phyloP scores from a whole-genome alignment of 2,113 vertebrate species.

The Centropristis striata region DNA sequence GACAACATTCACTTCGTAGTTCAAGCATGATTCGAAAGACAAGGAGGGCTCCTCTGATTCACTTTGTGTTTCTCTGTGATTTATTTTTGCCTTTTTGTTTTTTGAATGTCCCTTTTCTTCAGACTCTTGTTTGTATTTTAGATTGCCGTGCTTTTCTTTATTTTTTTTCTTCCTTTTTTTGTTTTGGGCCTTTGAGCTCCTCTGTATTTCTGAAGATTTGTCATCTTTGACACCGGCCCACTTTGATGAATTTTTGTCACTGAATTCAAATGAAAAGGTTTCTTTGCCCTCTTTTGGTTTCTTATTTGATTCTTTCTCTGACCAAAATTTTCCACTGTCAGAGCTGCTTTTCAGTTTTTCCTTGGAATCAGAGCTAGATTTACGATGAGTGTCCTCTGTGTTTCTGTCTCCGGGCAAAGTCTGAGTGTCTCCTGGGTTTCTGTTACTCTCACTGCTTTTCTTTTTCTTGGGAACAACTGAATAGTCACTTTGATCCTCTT shows the following conservation, averaged over 20 bases:
- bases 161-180: slow-evolving; percentile 35
- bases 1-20: slow-evolving; percentile 82
- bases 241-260: slow-evolving; percentile 25
- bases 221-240: slow-evolving; percentile 7
- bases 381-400: slow-evolving; percentile 20
- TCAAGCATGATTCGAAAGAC: slow-evolving; percentile 91
- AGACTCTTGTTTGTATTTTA: slow-evolving; percentile 23
- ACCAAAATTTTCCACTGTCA: slow-evolving; percentile 21
- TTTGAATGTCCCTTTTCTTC: slow-evolving; percentile 28
- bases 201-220: neutral
- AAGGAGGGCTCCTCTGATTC: slow-evolving; percentile 79
- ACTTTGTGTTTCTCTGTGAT: slow-evolving; percentile 22
- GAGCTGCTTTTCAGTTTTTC: slow-evolving; percentile 34
- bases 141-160: neutral
- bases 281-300: slow-evolving; percentile 39
- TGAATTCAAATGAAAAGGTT: slow-evolving; percentile 15
- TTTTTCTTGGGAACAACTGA: slow-evolving; percentile 40
- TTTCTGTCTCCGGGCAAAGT: slow-evolving; percentile 33
- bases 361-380: slow-evolving; percentile 43
- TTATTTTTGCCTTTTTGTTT: slow-evolving; percentile 49
- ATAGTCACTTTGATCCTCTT: slow-evolving; percentile 28
- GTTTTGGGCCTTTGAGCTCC: slow-evolving; percentile 21
- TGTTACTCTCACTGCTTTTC: slow-evolving; percentile 28
- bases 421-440: slow-evolving; percentile 22
- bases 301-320: slow-evolving; percentile 45